These are phyloP conservation scores for Oceanodroma leucorhoa DNA, from an alignment of 2,797 vertebrate species.

Conservation along the genomic window DNA sequence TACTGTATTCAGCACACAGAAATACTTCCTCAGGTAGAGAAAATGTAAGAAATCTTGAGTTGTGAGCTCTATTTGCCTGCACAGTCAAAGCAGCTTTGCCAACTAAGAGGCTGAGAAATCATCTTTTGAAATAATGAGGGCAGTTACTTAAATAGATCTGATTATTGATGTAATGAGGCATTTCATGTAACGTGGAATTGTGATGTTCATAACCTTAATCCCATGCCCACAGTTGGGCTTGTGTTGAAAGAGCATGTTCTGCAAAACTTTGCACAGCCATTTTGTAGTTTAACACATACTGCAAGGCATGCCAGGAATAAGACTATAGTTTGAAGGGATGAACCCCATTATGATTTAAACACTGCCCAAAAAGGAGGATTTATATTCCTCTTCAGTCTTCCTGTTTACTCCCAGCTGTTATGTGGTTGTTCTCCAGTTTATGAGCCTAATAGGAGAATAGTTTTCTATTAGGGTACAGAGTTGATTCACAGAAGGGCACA, in stretches of 20 bases:
- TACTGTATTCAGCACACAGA: background rate
- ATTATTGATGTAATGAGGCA: background rate
- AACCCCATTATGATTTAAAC: background rate
- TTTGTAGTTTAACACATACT: background rate
- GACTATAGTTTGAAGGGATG: background rate
- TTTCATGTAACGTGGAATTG: background rate
- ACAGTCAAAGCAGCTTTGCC: background rate
- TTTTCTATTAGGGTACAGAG: background rate
- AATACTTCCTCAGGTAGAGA: background rate
- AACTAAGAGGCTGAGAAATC: background rate
- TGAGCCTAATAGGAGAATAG: background rate
- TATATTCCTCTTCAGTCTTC: background rate
- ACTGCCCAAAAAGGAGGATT: background rate
- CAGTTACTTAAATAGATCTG: background rate
- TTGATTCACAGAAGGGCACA: background rate
- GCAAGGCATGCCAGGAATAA: background rate
- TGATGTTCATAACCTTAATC: background rate
- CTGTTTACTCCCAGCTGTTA: background rate
- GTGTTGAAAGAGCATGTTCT: background rate
- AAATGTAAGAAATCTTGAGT: background rate
- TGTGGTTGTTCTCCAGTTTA: background rate
- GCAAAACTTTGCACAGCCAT: background rate
- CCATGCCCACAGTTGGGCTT: background rate
- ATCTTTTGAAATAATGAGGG: background rate
- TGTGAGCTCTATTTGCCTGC: background rate